Conservation (phyloP, 2,888 invertebrate genomes). For the Diachrysia chrysitis region DNA sequence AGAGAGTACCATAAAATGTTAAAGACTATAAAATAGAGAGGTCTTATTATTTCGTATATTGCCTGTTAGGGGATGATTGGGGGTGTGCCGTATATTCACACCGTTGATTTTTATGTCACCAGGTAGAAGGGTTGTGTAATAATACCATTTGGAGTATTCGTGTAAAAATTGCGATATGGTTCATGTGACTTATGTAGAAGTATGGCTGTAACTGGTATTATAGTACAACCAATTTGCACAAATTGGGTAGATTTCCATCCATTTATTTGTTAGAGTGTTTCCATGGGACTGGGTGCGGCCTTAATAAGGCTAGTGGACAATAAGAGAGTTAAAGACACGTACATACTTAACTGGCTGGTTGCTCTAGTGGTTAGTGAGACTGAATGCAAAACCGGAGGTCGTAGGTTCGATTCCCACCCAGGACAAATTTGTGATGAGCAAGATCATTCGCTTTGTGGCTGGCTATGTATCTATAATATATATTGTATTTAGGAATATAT, state of each 20-base stretch:
- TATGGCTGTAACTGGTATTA: neutral
- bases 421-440: too few relatives aligned
- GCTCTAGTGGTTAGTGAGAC: too few relatives aligned
- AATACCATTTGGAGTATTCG: conserved; percentile 23
- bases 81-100: conserved; percentile 47
- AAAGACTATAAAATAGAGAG: conserved; percentile 55
- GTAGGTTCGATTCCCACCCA: too few relatives aligned
- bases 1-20: conserved; percentile 52
- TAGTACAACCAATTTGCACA: neutral
- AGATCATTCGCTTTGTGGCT: too few relatives aligned
- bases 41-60: conserved; percentile 51
- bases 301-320: neutral
- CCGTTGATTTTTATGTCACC: conserved; percentile 65
- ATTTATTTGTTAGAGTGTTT: neutral
- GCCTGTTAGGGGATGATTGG: conserved; percentile 49
- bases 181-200: neutral
- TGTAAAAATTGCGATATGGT: conserved; percentile 20
- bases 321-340: neutral
- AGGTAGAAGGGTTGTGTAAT: conserved; percentile 52
- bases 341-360: too few relatives aligned
- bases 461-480: too few relatives aligned
- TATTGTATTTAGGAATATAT: too few relatives aligned
- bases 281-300: neutral
- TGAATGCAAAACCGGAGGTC: too few relatives aligned
- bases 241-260: neutral